These are phyloP conservation scores for Campylorhamphus procurvoides DNA, from an alignment of 2,113 vertebrate species.

Conservation along the genomic window DNA sequence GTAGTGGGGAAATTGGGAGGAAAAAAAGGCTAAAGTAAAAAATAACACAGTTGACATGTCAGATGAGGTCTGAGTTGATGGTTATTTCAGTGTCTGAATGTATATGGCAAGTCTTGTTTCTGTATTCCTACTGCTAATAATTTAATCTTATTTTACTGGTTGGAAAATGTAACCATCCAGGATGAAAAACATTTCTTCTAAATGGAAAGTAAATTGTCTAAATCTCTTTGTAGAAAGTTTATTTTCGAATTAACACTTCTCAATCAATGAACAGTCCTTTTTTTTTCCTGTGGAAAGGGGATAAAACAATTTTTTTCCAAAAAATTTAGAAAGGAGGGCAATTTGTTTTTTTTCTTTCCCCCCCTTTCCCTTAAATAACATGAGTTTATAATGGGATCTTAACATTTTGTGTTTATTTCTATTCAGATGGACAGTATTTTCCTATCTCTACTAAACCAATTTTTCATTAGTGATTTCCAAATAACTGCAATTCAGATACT, in stretches of 20 bases:
- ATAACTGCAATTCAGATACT: not conserved
- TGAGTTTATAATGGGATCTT: not conserved
- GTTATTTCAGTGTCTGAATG: not conserved
- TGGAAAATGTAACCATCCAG: not conserved
- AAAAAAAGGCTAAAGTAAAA: not conserved
- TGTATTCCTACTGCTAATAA: not conserved
- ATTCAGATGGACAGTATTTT: not conserved
- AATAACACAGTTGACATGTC: rapidly evolving
- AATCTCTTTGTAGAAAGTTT: not conserved
- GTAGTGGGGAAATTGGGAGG: not conserved
- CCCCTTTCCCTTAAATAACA: not conserved
- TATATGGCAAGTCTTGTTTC: not conserved
- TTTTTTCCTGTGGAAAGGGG: not conserved
- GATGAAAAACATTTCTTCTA: not conserved
- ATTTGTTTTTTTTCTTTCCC: not conserved
- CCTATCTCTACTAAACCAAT: not conserved
- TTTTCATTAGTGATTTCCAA: not conserved
- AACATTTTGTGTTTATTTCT: not conserved
- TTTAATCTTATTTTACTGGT: not conserved
- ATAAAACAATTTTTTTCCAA: not conserved
- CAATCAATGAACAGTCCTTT: not conserved
- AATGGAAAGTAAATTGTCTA: not conserved
- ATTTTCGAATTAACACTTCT: not conserved
- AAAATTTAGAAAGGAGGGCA: not conserved
- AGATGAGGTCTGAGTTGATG: not conserved